A percentile compares a stretch with the other conserved stretches of the same genome.
phyloP scores from a whole-genome alignment of 2,797 vertebrate species.

The Picus viridis region DNA sequence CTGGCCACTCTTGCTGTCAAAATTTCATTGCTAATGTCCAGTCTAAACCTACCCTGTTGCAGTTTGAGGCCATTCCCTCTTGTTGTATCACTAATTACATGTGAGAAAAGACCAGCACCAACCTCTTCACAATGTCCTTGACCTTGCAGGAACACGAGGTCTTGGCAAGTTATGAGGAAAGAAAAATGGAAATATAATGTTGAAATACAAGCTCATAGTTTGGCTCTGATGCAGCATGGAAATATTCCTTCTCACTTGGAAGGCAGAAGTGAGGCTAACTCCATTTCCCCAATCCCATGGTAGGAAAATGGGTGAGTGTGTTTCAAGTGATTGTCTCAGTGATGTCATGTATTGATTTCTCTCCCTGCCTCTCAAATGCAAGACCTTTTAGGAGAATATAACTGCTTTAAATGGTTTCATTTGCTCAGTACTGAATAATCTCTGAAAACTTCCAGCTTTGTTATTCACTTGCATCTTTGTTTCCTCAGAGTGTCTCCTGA shows the following conservation, averaged over 20 bases:
- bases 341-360: conserved; percentile 10
- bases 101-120: no score
- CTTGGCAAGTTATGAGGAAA: not conserved
- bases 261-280: not conserved
- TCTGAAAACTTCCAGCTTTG: not conserved
- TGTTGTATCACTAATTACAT: no score
- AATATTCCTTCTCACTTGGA: not conserved
- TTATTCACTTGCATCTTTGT: not conserved
- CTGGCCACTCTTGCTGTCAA: no score
- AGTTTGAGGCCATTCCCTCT: no score
- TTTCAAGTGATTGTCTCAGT: not conserved
- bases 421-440: not conserved
- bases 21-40: no score
- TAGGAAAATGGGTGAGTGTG: not conserved
- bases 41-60: no score
- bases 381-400: not conserved
- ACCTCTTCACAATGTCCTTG: no score
- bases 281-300: not conserved
- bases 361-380: not conserved
- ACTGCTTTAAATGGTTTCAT: not conserved
- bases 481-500: not conserved
- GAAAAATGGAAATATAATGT: not conserved
- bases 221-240: not conserved
- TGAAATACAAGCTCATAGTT: not conserved
- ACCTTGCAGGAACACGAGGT: not conserved